These are phyloP conservation scores for Pica pica DNA, from an alignment of 2,113 vertebrate genomes.

Conservation along the genomic window DNA sequence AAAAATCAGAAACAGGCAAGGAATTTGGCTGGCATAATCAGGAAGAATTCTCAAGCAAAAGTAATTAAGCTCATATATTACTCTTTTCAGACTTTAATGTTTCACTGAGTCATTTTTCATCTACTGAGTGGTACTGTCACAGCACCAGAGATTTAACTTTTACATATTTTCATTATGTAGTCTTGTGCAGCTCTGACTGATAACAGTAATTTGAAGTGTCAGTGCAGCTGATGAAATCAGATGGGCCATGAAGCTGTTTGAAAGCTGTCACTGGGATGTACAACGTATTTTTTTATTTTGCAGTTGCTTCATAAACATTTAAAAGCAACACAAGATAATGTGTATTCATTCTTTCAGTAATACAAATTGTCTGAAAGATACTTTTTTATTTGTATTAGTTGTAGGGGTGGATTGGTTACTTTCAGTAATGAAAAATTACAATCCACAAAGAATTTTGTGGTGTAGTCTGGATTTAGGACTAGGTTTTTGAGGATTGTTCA, in stretches of 20 bases:
- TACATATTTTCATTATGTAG: constrained; percentile 36
- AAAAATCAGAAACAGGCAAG: background rate
- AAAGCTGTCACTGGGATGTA: constrained; percentile 11
- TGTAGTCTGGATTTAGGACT: background rate
- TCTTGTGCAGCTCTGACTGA: background rate
- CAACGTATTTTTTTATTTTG: background rate
- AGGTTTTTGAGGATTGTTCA: background rate
- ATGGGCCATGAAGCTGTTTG: constrained; percentile 40
- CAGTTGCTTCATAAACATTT: background rate
- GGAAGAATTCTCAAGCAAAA: background rate
- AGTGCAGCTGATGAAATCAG: constrained; percentile 35
- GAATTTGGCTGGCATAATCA: background rate
- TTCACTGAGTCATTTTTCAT: constrained; percentile 3
- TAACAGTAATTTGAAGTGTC: constrained; percentile 42
- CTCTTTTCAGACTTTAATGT: background rate
- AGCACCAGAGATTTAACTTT: constrained; percentile 19
- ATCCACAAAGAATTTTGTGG: background rate
- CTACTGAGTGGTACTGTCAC: background rate
- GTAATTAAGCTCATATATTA: constrained; percentile 5
- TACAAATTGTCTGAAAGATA: background rate
- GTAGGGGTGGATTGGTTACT: background rate
- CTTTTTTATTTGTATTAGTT: background rate
- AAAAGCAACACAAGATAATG: background rate
- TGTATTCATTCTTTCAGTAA: background rate
- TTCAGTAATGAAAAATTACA: background rate